Evolutionary conservation across 2,888 invertebrate genomes (phyloP), one percentile per base, ranked within the genome.

Genomic region (Serrognathus titanus): DNA sequence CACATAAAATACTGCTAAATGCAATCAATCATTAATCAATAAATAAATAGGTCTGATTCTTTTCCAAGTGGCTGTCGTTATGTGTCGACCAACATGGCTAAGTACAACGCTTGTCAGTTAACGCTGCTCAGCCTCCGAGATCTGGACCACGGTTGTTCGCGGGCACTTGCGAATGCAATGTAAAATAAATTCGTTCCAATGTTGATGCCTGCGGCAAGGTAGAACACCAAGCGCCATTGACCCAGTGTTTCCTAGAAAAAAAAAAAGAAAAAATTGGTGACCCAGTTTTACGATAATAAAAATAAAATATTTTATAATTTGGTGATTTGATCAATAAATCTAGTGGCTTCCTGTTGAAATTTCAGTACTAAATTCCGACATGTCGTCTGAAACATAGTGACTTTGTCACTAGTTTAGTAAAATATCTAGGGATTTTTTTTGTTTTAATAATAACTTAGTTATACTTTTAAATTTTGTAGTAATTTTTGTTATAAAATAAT

Each of bases 181-280:
- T 92, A 92, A 72, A 92, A 87, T 39, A 88, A 81, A 77, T 90
- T 91, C 0, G 87, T 82, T 9, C 82, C 84, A 48, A 91, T 84
- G 70, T 89, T 90, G 52, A 92, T 83, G 0, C 84, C 86, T 0
- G 90, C 90, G 0, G 90, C 90, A 66, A 92, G 76, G 79, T 90
- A 90, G 75, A 92, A 92, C 16, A 92, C 90, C 64, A 85, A 83
- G 20, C 87, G 81, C 89, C 89, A 89, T 63, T 88, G 86, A 0
- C 85, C 85, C 13, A 88, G 72, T 0, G 88, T 88, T 82, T 89
- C 85, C 88, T 88, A 71, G 7, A 31, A 31, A 2, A n/a, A n/a
- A n/a, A n/a, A n/a, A n/a, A n/a, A n/a, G n/a, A n/a, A n/a, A 20
- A 20, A 20, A 20, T 20, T 20, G 3, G 4, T 20, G n/a, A n/a